phyloP scores from a whole-genome alignment of 2,888 invertebrate species.

The Nesidiocoris tenuis region DNA sequence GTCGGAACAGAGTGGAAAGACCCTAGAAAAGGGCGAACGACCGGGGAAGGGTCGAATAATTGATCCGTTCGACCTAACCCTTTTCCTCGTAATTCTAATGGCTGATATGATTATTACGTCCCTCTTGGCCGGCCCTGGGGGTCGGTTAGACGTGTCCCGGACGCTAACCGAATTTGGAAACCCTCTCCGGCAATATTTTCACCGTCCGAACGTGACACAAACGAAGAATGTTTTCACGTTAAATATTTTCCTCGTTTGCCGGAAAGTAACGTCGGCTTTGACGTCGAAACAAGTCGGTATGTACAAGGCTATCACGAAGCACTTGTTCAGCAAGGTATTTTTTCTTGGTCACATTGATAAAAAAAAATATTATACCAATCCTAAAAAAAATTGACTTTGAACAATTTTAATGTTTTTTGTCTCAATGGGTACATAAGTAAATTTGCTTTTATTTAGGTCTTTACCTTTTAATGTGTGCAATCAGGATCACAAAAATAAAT shows the following conservation, averaged over 20 bases:
- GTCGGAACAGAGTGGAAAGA: not conserved
- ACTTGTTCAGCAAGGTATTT: no score
- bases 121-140: constrained; percentile 9
- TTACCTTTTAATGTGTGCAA: no score
- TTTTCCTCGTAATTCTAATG: constrained; percentile 14
- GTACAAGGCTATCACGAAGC: no score
- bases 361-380: no score
- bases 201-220: constrained; percentile 12
- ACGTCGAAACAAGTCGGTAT: no score
- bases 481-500: no score
- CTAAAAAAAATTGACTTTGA: no score
- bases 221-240: constrained; percentile 13
- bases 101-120: constrained; percentile 36
- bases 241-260: not conserved
- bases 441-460: no score
- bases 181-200: not conserved
- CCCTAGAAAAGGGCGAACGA: not conserved
- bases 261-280: no score
- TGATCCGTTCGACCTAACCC: not conserved
- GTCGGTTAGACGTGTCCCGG: not conserved
- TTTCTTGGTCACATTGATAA: no score
- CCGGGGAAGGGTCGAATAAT: not conserved
- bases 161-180: not conserved
- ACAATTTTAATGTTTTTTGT: no score
- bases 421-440: no score